Evolutionary conservation across 2,888 invertebrate genomes (phyloP).

Genomic region (Apotomis capreana): DNA sequence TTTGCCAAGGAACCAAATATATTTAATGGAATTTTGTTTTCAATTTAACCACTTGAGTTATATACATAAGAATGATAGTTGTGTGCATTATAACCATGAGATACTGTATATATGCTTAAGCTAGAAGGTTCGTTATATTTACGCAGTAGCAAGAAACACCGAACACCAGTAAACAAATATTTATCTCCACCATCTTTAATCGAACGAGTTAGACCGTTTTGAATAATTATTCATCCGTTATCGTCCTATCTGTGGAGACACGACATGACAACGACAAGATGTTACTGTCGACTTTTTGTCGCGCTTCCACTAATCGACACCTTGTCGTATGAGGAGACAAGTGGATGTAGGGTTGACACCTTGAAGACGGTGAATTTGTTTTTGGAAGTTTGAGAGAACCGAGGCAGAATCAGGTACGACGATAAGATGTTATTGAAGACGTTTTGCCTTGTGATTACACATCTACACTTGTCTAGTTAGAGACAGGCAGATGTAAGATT

Average conservation of each 20-base stretch:
- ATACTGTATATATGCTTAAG: no score
- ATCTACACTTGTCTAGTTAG: no score
- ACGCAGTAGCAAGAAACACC: constrained; percentile 17
- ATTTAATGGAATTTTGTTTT: no score
- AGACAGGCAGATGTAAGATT: no score
- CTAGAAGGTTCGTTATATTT: not conserved
- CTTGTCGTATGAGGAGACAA: constrained; percentile 48
- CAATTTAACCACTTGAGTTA: no score
- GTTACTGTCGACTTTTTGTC: constrained; percentile 69
- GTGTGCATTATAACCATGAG: no score
- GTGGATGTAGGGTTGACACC: constrained; percentile 36
- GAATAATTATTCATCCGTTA: constrained; percentile 73
- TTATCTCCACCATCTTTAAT: constrained; percentile 36
- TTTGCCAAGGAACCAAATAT: no score
- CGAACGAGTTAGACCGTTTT: constrained; percentile 52
- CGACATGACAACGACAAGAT: constrained; percentile 73
- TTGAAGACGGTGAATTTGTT: not conserved
- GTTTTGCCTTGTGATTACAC: no score
- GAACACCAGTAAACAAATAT: not conserved
- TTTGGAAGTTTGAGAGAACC: no score
- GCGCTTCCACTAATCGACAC: constrained; percentile 69
- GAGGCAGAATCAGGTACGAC: not conserved
- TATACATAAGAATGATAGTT: no score
- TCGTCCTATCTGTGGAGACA: constrained; percentile 64
- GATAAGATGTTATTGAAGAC: no score